Evolutionary conservation across 2,888 invertebrate species (phyloP), one percentile per base, ranked within the genome.

Genomic region (Ethmia dodecea): DNA sequence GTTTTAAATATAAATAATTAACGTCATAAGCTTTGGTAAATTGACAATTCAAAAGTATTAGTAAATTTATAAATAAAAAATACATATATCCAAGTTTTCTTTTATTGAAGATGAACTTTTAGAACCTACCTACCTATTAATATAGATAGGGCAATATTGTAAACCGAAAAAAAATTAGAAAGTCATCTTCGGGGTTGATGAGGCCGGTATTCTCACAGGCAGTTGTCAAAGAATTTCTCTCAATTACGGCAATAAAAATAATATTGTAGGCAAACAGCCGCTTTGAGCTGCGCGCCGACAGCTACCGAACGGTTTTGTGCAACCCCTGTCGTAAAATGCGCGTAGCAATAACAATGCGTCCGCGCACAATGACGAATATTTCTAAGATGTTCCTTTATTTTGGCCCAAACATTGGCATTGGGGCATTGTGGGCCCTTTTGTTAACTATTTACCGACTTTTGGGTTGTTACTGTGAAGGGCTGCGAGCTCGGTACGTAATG

Each of bases 241-340:
- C 74, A 75, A 83, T 83, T 78, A 77, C 77, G 38, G 76, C 73
- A 79, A 78, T 86, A 83, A 83, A 83, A 81, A 80, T 81, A 74
- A 86, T 84, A 78, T 76, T 79, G 74, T 72, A 76, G 60, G 71
- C 53, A 83, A 86, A 84, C 83, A 81, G 32, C 31, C 42, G 45
- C 75, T 83, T 84, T 83, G 79, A 80, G 57, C 57, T 49, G 15
- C 44, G 52, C 52, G 64, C 74, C 73, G 73, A 51, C 60, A 49
- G 84, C 84, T 84, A 84, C 84, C 77, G 83, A 56, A 62, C 67
- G 81, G 81, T 83, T 79, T 81, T 81, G 78, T 81, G 81, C 84
- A 84, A 83, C 71, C 65, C 70, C 49, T 55, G 47, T 53, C 40
- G 47, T 46, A 48, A 48, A 47, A 47, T 44, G 47, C 43, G 46